Base-by-base conservation (phyloP, 2,888 invertebrate genomes). In the Vanessa cardui region DNA sequence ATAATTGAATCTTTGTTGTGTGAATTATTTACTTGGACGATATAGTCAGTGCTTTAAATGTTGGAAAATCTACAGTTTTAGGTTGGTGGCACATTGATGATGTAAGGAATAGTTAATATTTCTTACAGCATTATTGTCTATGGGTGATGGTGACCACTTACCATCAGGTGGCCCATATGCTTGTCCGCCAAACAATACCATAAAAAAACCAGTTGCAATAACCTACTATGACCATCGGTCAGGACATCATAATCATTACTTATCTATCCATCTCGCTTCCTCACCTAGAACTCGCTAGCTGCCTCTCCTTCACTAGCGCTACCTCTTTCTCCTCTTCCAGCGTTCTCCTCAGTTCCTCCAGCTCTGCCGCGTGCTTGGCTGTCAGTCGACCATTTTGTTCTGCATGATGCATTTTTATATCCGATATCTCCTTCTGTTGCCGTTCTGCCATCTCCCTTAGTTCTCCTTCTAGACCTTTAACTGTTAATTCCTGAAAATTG, bases 401-500 rank as follows among this genome's bases (percentile, higher is more conserved):
- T 0, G 90, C 89, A 76, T 93, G 89, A 8, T 72, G 69, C 89
- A 92, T 90, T 80, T 89, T 90, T 58, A 93, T 73, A 33, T 90
- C 95, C 0, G 94, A 92, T 62, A 95, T 81, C 79, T 95, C 95
- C 64, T 94, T 94, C 79, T 95, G 94, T 80, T 96, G 96, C 2
- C 95, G 92, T 21, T 95, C 94, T 45, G 96, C 95, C 95, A 97
- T 96, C 76, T 95, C 95, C 31, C 96, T 94, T 4, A 98, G 93
- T 83, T 98, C 97, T 0, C 96, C 95, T 85, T 97, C 97, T n/a
- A 98, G 84, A 0, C 97, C 97, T 89, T 97, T 97, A 0, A 97
- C 96, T 6, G 97, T 97, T 79, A 97, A 89, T 82, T 97, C 97
- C 96, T 93, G 77, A 1, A 74, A 75, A 21, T 66, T 20, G 58